A percentile compares a stretch with the other conserved stretches of the same genome.
These are phyloP conservation scores for Subanguina moxae DNA, from an alignment of 1,140 invertebrate genomes.

Conservation along the genomic window DNA sequence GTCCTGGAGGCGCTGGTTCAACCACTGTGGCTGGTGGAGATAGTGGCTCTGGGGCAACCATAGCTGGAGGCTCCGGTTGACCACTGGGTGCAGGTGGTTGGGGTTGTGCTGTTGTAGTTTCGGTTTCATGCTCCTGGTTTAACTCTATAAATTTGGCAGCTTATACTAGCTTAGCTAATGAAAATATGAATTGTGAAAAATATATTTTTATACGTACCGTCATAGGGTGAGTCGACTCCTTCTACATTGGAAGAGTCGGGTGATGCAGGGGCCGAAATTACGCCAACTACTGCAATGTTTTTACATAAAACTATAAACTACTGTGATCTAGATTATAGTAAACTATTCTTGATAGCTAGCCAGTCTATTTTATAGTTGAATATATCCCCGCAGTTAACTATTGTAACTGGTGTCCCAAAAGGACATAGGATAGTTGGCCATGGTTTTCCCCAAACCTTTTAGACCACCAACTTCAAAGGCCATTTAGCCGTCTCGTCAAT, in stretches of 20 bases:
- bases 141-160: not conserved
- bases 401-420: too few relatives aligned
- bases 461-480: too few relatives aligned
- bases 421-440: too few relatives aligned
- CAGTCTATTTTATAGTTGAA: too few relatives aligned
- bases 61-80: not conserved
- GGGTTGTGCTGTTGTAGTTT: not conserved
- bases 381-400: too few relatives aligned
- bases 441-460: too few relatives aligned
- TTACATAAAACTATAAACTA: not conserved
- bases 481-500: too few relatives aligned
- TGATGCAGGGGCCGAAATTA: slow-evolving; percentile 7
- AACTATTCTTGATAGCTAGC: too few relatives aligned
- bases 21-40: not conserved
- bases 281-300: not conserved
- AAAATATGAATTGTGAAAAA: too few relatives aligned
- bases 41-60: not conserved
- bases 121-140: not conserved
- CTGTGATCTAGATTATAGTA: not conserved
- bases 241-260: slow-evolving; percentile 4
- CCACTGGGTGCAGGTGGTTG: slow-evolving; percentile 16
- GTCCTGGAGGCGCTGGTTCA: not conserved
- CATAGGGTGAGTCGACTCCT: slow-evolving; percentile 7
- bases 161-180: too few relatives aligned
- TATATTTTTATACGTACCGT: slow-evolving; percentile 2